Conservation (phyloP, 2,888 invertebrate species). For the Carpatolechia fugitivella region DNA sequence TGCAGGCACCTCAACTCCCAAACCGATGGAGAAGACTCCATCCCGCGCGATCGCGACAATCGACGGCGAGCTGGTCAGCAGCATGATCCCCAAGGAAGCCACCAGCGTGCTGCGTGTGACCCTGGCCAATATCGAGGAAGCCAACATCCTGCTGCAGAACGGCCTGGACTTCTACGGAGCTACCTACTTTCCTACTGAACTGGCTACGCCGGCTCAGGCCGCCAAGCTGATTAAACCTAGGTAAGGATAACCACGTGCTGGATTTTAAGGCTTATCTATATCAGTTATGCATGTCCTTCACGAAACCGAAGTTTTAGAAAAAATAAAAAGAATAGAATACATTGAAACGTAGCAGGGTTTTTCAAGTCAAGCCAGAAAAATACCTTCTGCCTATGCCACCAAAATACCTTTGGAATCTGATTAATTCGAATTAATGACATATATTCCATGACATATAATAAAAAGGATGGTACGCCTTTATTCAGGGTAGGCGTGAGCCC, state of each 20-base stretch:
- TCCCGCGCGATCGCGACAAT: conserved; percentile 63
- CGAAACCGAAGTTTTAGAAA: no score
- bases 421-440: no score
- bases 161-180: conserved; percentile 93
- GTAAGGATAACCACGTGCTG: conserved; percentile 32
- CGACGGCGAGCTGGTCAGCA: conserved; percentile 69
- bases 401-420: no score
- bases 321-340: no score
- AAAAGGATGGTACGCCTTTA: no score
- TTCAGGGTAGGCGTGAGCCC: no score
- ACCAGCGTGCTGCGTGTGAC: conserved; percentile 85
- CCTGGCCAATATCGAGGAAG: conserved; percentile 86
- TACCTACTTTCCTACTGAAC: conserved; percentile 91
- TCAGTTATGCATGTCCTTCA: no score
- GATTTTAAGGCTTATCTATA: no score
- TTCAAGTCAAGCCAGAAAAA: no score
- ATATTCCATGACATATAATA: no score
- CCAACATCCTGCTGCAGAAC: conserved; percentile 87
- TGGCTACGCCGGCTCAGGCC: conserved; percentile 82
- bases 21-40: conserved; percentile 58
- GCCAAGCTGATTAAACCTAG: conserved; percentile 79
- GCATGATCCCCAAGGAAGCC: conserved; percentile 79
- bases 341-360: no score
- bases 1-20: conserved; percentile 68
- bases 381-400: no score